Percentiles rank a stretch among this genome's conserved stretches.
Conservation (phyloP, 2,797 vertebrate species). For the Petrocephalus schoutedeni region DNA sequence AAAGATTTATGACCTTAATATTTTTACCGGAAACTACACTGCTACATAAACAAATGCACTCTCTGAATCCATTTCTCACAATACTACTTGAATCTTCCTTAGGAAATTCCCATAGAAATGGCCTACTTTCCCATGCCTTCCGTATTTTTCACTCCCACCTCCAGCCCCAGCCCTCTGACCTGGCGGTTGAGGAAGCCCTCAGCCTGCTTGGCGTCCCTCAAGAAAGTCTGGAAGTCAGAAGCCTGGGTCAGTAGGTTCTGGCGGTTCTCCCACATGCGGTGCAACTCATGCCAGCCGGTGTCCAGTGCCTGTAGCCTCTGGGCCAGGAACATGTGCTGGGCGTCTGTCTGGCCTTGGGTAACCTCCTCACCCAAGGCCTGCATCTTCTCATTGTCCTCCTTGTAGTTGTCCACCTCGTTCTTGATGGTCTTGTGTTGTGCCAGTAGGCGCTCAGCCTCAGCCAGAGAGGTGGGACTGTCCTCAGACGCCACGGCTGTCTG, state of each 20-base stretch:
- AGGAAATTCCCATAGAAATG: background rate
- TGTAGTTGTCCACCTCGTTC: constrained; percentile 86
- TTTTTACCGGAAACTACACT: background rate
- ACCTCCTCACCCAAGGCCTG: constrained; percentile 79
- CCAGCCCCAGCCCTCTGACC: constrained; percentile 56
- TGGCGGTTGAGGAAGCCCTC: constrained; percentile 90
- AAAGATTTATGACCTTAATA: background rate
- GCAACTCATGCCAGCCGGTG: constrained; percentile 86
- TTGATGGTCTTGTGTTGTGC: constrained; percentile 80
- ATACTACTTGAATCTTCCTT: background rate
- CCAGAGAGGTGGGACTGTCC: constrained; percentile 79
- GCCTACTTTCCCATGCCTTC: background rate
- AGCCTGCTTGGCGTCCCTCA: constrained; percentile 86
- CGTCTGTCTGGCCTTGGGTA: constrained; percentile 81
- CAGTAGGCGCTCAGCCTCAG: constrained; percentile 78
- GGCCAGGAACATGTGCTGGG: constrained; percentile 81
- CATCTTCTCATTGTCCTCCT: constrained; percentile 79
- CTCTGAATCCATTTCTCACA: background rate
- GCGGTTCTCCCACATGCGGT: constrained; percentile 88
- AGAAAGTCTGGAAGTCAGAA: constrained; percentile 83
- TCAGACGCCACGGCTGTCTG: constrained; percentile 85
- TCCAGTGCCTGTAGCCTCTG: constrained; percentile 86
- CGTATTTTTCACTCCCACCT: background rate
- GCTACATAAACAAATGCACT: background rate
- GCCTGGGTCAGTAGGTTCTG: constrained; percentile 80